Evolutionary conservation across 1,140 invertebrate species (phyloP).

Genomic region (Cherax quadricarinatus): DNA sequence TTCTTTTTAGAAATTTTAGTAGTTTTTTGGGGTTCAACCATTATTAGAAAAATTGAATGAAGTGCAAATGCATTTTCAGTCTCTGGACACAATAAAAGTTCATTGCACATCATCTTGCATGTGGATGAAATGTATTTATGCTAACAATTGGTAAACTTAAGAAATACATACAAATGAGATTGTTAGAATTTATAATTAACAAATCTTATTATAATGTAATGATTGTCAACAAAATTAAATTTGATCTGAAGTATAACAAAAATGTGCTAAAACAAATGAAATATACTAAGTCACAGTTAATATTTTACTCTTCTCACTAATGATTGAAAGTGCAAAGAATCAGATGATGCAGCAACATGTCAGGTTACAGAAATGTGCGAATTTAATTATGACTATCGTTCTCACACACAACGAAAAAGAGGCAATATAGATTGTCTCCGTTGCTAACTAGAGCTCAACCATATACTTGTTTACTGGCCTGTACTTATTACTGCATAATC

Average conservation of each 20-base stretch:
- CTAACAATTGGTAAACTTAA: no score
- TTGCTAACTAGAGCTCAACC: neutral
- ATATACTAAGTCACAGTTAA: neutral
- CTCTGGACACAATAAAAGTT: no score
- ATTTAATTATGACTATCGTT: neutral
- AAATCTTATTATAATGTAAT: neutral
- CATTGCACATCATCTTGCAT: no score
- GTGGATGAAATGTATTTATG: no score
- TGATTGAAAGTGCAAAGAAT: slow-evolving; percentile 1
- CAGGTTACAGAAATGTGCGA: neutral
- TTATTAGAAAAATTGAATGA: no score
- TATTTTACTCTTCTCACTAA: neutral
- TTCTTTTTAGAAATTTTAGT: no score
- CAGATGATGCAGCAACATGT: slow-evolving; percentile 4
- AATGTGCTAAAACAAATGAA: no score
- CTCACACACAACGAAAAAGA: neutral
- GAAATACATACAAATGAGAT: no score
- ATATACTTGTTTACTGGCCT: neutral
- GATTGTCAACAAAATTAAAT: slow-evolving; percentile 8
- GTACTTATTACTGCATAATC: slow-evolving; percentile 3
- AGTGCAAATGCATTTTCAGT: no score
- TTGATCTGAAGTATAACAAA: neutral
- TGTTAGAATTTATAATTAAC: neutral
- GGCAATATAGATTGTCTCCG: neutral
- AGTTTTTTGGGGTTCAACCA: no score